Base-by-base conservation (phyloP, 1,140 invertebrate species). In the Drosophila pachea region DNA sequence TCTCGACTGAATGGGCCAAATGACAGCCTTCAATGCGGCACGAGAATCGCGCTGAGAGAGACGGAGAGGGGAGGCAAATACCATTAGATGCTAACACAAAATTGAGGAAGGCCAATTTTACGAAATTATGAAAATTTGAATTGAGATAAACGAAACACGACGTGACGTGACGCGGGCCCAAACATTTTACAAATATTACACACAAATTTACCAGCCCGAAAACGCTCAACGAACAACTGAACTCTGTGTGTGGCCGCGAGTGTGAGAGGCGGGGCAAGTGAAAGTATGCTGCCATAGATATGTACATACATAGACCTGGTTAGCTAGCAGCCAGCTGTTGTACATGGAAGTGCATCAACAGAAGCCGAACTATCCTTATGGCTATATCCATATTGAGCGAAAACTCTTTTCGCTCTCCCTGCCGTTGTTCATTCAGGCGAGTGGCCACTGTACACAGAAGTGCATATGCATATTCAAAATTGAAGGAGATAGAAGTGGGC, bases 111-210 rank as follows among this genome's bases (percentile, higher is more conserved):
- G 55, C 66, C 60, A 83, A 43, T 43, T 43, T 83, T 83, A 79
- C 59, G 53, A 76, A 84, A 79, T 83, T 84, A 83, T 83, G 79
- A 74, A 67, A 68, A 79, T 82, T 64, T 58, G 38, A 59, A 48
- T 49, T 56, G 43, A 74, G 59, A 73, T 73, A 61, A 54, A 54
- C 38, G 55, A 22, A 58, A 47, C 22, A 29, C 42, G 60, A 60
- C 32, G 38, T 58, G 29, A 35, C 55, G 31, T 47, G 31, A 59
- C 5, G 35, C 42, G 22, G 45, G 7, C 8, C 36, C 43, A 55
- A 58, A 40, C 35, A 69, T 45, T 65, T 43, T 43, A 12, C 7
- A 71, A 45, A 62, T 65, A 64, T 56, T 65, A 14, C 58, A 40
- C 40, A 43, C 29, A 43, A 32, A 54, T 56, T 16, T 45, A 45